These are phyloP conservation scores for Sphaerophoria taeniata DNA, from an alignment of 2,888 invertebrate genomes.

Conservation along the genomic window DNA sequence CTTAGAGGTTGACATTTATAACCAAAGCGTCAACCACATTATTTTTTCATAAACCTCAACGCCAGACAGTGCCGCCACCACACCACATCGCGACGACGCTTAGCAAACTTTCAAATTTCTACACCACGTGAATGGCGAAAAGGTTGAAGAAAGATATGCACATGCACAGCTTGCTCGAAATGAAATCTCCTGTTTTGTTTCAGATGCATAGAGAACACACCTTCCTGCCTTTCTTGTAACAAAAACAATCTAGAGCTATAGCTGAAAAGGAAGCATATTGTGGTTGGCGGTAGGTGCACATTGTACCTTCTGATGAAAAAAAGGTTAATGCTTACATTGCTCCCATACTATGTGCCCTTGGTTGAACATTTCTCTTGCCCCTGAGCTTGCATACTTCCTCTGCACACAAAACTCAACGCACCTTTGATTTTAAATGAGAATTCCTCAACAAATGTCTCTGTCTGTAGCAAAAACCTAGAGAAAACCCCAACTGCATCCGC, in stretches of 20 bases:
- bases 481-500: slow-evolving; percentile 55
- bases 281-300: slow-evolving; percentile 5
- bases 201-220: slow-evolving; percentile 7
- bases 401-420: slow-evolving; percentile 40
- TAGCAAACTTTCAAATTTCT: slow-evolving; percentile 1
- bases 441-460: slow-evolving; percentile 22
- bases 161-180: slow-evolving; percentile 35
- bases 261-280: neutral
- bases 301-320: neutral
- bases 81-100: neutral
- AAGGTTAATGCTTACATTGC: slow-evolving; percentile 3
- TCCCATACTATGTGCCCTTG: neutral
- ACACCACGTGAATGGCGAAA: neutral
- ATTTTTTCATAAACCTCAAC: slow-evolving; percentile 64
- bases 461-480: slow-evolving; percentile 6
- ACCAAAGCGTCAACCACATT: slow-evolving; percentile 55
- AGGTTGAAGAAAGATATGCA: neutral
- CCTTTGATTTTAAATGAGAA: slow-evolving; percentile 48
- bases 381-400: neutral
- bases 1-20: slow-evolving; percentile 66
- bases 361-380: neutral
- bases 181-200: slow-evolving; percentile 40
- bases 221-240: neutral
- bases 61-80: slow-evolving; percentile 22
- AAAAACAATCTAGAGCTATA: neutral